Evolutionary conservation across 2,797 vertebrate genomes (phyloP), one percentile per base, ranked within the genome.

Genomic region (Mastacembelus armatus): DNA sequence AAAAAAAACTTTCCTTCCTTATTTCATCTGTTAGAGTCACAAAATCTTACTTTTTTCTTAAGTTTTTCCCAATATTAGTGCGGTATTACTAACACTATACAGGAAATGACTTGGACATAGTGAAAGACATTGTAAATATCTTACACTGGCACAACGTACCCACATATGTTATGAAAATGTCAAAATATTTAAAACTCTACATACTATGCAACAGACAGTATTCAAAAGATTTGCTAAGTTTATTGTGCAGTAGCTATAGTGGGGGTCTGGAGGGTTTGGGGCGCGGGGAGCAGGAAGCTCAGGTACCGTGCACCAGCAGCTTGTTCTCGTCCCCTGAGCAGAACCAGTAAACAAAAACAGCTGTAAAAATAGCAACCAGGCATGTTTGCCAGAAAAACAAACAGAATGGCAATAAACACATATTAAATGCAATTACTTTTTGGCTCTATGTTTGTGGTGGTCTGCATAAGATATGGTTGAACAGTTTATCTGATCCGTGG

Each of bases 261-360:
- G n/a, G n/a, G n/a, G n/a, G n/a, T n/a, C n/a, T n/a, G n/a, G n/a
- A n/a, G n/a, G n/a, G n/a, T n/a, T n/a, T n/a, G n/a, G n/a, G n/a
- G n/a, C n/a, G n/a, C n/a, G n/a, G n/a, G n/a, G n/a, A n/a, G n/a
- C n/a, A n/a, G n/a, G n/a, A 8, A 54, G 69, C 74, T 71, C 66
- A 79, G 80, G 84, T 82, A 81, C 9, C 11, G 15, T n/a, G 26
- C 27, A 30, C 16, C 9, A 84, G 51, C 9, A 26, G 51, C 44
- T 80, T 12, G 7, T 35, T 64, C 24, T 56, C 21, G 2, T 67
- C 62, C 14, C 58, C 50, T 3, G 63, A 67, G 44, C 10, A n/a
- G 32, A 51, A 52, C 26, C 39, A 61, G 71, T 80, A 85, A 88
- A 88, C 79, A 87, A 77, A 85, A 85, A 83, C 78, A 84, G 80